phyloP scores from a whole-genome alignment of 2,113 vertebrate genomes.

The Rhynchomys soricoides region DNA sequence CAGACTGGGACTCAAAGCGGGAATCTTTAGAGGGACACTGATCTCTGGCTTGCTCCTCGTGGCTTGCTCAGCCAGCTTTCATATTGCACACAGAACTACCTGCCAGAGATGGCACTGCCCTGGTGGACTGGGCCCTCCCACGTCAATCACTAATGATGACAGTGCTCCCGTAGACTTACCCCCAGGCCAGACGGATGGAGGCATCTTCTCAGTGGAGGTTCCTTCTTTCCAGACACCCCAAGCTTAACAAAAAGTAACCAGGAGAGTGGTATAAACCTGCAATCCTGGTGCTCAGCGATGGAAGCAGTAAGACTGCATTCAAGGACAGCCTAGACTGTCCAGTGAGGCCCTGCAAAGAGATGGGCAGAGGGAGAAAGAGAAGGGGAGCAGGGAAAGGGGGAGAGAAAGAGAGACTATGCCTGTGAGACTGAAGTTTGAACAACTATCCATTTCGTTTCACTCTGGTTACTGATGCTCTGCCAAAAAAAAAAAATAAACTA shows the following conservation, averaged over 20 bases:
- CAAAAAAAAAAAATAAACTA: neutral
- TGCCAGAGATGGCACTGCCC: neutral
- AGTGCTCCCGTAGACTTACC: too few relatives aligned
- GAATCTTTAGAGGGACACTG: neutral
- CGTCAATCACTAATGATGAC: neutral
- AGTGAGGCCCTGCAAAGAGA: neutral
- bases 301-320: neutral
- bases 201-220: neutral
- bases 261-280: neutral
- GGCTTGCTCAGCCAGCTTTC: neutral
- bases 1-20: neutral
- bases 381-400: too few relatives aligned
- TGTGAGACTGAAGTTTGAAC: neutral
- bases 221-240: neutral
- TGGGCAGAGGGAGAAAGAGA: accelerated
- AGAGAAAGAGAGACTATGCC: neutral
- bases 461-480: neutral
- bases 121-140: neutral
- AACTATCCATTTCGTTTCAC: neutral
- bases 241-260: neutral
- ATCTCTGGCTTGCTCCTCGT: neutral
- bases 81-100: neutral
- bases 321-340: neutral
- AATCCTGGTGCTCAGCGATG: neutral
- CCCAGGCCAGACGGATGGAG: neutral